Evolutionary conservation across 2,113 vertebrate genomes (phyloP), one percentile per base, ranked within the genome.

Genomic region (Ictalurus punctatus): DNA sequence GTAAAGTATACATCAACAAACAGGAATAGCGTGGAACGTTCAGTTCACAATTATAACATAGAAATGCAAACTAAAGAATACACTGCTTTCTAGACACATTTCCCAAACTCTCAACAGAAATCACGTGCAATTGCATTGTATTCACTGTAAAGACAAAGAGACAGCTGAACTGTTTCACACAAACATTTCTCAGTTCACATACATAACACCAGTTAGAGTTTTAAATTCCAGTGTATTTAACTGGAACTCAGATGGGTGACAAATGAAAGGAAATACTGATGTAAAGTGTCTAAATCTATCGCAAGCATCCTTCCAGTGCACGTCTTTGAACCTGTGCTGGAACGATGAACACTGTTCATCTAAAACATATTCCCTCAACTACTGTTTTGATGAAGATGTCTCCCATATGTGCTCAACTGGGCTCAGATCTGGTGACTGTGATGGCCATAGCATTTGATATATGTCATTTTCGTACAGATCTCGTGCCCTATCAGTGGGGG

Each of bases 1-100:
- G 19, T 14, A 85, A 74, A 63, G 58, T 1, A 92, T 19, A 81
- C 48, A 76, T 88, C 48, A 0, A 4, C 94, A 92, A 92, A 76
- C 27, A 78, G 21, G 58, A 83, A 37, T 14, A 17, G 34, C 0
- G 19, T 37, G 58, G 48, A 52, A 52, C 9, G 3, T 40, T 61
- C 48, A 58, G 21, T 48, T 40, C 23, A 65, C 17, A 65, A 21
- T 30, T 17, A 81, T 74, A 10, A 59, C 5, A 88, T 40, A 44
- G 23, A 71, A 30, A 87, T 30, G 27, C 44, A 17, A 48, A 67
- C 30, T 13, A 76, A 40, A 71, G 8, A 52, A 52, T 52, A 59
- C 3, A 3, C 8, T 34, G 54, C 56, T n/a, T 54, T n/a, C 76
- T n/a, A 52, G 25, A 2, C 23, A 48, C 12, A 48, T 73, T 73